phyloP scores from a whole-genome alignment of 2,797 vertebrate species.

The Pangasius macronema region DNA sequence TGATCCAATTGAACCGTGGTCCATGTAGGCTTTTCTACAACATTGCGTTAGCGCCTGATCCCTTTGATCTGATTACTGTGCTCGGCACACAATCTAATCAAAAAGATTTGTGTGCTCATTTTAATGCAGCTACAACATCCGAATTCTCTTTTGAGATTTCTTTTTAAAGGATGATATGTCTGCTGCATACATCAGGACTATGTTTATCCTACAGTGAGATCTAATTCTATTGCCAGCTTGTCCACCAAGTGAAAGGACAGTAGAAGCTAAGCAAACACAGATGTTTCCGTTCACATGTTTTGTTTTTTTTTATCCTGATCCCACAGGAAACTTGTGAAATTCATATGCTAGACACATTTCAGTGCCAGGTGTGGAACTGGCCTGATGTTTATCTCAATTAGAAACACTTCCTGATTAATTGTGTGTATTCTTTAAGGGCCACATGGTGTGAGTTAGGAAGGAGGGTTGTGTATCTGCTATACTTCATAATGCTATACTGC shows the following conservation, averaged over 20 bases:
- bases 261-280: slow-evolving; percentile 25
- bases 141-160: slow-evolving; percentile 36
- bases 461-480: background rate
- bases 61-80: slow-evolving; percentile 37
- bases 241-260: slow-evolving; percentile 13
- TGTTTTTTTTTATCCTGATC: slow-evolving; percentile 5
- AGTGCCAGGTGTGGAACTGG: slow-evolving; percentile 14
- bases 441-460: background rate
- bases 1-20: slow-evolving; percentile 13
- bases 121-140: slow-evolving; percentile 34
- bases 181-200: slow-evolving; percentile 23
- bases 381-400: slow-evolving; percentile 30
- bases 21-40: slow-evolving; percentile 19
- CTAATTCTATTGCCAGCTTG: slow-evolving; percentile 8
- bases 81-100: slow-evolving; percentile 38
- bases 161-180: slow-evolving; percentile 2
- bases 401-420: slow-evolving; percentile 15
- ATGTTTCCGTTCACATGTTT: slow-evolving; percentile 5
- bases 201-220: slow-evolving; percentile 12
- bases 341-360: slow-evolving; percentile 12
- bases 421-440: background rate
- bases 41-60: slow-evolving; percentile 29
- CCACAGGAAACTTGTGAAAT: background rate
- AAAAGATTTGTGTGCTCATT: slow-evolving; percentile 41
- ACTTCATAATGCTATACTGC: background rate